Percentiles rank a stretch among this genome's conserved stretches.
phyloP scores from a whole-genome alignment of 2,113 vertebrate genomes.

The Misgurnus anguillicaudatus region DNA sequence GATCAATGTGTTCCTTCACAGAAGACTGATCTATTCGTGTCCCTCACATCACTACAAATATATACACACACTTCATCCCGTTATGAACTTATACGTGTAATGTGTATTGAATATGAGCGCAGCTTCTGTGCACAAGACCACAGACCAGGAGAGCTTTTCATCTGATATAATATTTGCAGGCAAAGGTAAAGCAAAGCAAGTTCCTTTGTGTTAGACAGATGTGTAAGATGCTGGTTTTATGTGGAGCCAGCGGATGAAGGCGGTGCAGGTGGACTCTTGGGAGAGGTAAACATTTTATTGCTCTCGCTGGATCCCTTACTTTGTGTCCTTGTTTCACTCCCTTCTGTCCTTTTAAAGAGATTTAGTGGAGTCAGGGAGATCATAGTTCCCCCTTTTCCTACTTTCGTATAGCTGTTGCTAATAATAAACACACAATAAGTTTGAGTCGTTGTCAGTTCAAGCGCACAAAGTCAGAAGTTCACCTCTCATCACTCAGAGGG shows the following conservation, averaged over 20 bases:
- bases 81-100: background rate
- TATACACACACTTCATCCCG: constrained; percentile 31
- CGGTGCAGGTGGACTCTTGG: constrained; percentile 4
- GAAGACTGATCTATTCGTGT: constrained; percentile 71
- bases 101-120: too few species aligned
- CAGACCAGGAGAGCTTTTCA: too few species aligned
- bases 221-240: constrained; percentile 22
- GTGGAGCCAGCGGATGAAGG: background rate
- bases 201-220: background rate
- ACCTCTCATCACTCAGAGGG: constrained; percentile 13
- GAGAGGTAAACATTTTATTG: constrained; percentile 35
- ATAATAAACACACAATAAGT: constrained; percentile 11
- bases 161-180: too few species aligned
- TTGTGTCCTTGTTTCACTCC: constrained; percentile 35
- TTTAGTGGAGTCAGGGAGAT: constrained; percentile 23
- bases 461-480: constrained; percentile 30
- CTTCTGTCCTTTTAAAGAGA: constrained; percentile 36
- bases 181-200: too few species aligned
- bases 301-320: constrained; percentile 29
- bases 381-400: constrained; percentile 10
- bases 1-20: constrained; percentile 79
- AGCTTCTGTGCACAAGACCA: too few species aligned
- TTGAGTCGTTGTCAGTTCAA: constrained; percentile 22
- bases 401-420: constrained; percentile 6
- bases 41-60: constrained; percentile 48